Evolutionary conservation across 2,888 invertebrate genomes (phyloP).

Genomic region (Zele albiditarsus): DNA sequence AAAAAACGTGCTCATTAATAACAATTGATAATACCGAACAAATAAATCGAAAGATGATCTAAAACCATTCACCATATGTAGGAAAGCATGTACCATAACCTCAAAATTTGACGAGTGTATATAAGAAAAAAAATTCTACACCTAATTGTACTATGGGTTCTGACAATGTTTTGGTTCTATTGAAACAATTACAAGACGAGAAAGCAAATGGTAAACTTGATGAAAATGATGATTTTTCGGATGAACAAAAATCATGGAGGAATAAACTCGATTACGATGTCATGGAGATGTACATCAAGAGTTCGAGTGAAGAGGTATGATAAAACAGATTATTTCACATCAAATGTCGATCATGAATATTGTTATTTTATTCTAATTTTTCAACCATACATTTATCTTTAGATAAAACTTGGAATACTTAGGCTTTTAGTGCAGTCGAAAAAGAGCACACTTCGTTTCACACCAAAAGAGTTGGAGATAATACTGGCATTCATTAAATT

Average conservation of each 20-base stretch:
- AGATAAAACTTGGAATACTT: constrained; percentile 82
- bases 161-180: not conserved
- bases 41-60: too few relatives aligned
- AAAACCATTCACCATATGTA: too few relatives aligned
- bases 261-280: constrained; percentile 74
- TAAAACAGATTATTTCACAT: not conserved
- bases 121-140: not conserved
- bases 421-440: constrained; percentile 83
- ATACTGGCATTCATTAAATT: constrained; percentile 78
- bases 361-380: not conserved
- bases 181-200: constrained; percentile 41
- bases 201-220: constrained; percentile 60
- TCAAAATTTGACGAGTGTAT: not conserved
- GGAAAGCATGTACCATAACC: not conserved
- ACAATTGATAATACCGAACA: too few relatives aligned
- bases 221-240: constrained; percentile 41
- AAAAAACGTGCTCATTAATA: too few relatives aligned
- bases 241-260: constrained; percentile 73
- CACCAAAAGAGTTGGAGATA: constrained; percentile 77
- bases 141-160: not conserved
- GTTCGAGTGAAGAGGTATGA: constrained; percentile 77
- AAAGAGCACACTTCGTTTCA: constrained; percentile 81
- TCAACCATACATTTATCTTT: constrained; percentile 69
- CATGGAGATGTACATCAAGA: constrained; percentile 76
- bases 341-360: not conserved